Conservation (phyloP, 2,797 vertebrate genomes). For the Leptodactylus fallax region DNA sequence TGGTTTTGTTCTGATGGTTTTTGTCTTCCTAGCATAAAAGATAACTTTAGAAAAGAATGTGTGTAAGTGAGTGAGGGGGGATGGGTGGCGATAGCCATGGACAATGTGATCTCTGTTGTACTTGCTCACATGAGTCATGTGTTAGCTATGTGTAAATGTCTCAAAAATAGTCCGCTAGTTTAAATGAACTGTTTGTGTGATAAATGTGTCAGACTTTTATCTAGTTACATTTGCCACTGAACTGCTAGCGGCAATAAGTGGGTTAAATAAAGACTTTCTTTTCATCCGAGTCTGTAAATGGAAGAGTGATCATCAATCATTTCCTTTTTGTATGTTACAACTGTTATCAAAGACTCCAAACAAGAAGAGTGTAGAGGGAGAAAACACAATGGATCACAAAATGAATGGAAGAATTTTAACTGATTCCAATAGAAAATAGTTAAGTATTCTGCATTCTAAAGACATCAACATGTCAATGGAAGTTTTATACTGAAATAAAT, state of each 20-base stretch:
- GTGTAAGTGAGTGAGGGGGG: slow-evolving; percentile 16
- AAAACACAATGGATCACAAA: slow-evolving; percentile 18
- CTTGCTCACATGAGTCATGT: slow-evolving; percentile 30
- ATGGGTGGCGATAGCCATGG: not conserved
- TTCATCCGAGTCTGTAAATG: slow-evolving; percentile 43
- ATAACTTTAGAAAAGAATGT: not conserved
- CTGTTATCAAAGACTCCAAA: slow-evolving; percentile 15
- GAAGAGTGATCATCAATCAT: slow-evolving; percentile 47
- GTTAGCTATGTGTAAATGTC: slow-evolving; percentile 11
- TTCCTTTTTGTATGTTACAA: slow-evolving; percentile 37
- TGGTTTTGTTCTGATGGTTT: not conserved
- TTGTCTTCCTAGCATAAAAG: not conserved
- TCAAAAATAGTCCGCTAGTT: slow-evolving; percentile 39
- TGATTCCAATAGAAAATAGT: not conserved
- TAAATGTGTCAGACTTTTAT: slow-evolving; percentile 27
- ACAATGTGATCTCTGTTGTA: slow-evolving; percentile 19
- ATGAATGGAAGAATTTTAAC: not conserved
- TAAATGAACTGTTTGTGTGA: slow-evolving; percentile 51
- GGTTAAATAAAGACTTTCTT: slow-evolving; percentile 44
- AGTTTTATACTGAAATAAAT: not conserved
- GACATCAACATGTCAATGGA: not conserved
- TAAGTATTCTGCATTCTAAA: not conserved
- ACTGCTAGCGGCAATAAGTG: slow-evolving; percentile 32
- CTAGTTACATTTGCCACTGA: slow-evolving; percentile 15
- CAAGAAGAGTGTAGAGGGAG: not conserved